Base-by-base conservation (phyloP, 2,888 invertebrate genomes). In the Alsophila aescularia region DNA sequence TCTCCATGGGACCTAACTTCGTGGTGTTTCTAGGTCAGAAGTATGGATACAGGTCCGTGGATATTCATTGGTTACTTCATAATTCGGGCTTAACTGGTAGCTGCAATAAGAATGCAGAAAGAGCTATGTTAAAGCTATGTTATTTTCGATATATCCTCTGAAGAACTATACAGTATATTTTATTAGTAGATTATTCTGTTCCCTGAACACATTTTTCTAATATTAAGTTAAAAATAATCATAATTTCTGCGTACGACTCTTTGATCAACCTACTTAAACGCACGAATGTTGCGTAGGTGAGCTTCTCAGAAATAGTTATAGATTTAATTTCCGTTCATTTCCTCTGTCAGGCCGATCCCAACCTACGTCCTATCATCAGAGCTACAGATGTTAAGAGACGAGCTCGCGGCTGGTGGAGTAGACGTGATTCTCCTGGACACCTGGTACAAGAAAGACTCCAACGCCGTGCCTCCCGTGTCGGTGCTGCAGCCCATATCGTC, bases 1-100 rank as follows among this genome's bases (percentile, higher is more conserved):
- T 99, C 0, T 98, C 98, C 0, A 98, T 99, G 96, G 99, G 99
- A 0, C 98, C 99, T 0, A 99, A 99, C 87, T 99, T 99, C 83
- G 98, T 99, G 55, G 98, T 98, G 43, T 99, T 99, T 77, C 91
- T 99, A 14, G 99, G 99, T 0, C 99, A 99, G 90, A 99, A 99
- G 85, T 99, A 99, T 85, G 99, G 99, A 14, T 99, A 99, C 85
- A 94, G 92, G 92, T 90, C 45, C 18, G 62, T 58, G 18, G 18
- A 18, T 18, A 5, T 2, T 18, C 18, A 4, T 18, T 2, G 2
- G 18, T 18, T 18, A 4, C 18, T 18, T 2, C 3, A 2, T 18
- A 18, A 4, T 18, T 18, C 18, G 5, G 5, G 5, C 18, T 18
- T 5, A 18, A 8, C 2, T 9, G 29, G 29, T 10, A 2, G 29